Evolutionary conservation across 1,140 invertebrate genomes (phyloP).

Genomic region (Helicoverpa armigera): DNA sequence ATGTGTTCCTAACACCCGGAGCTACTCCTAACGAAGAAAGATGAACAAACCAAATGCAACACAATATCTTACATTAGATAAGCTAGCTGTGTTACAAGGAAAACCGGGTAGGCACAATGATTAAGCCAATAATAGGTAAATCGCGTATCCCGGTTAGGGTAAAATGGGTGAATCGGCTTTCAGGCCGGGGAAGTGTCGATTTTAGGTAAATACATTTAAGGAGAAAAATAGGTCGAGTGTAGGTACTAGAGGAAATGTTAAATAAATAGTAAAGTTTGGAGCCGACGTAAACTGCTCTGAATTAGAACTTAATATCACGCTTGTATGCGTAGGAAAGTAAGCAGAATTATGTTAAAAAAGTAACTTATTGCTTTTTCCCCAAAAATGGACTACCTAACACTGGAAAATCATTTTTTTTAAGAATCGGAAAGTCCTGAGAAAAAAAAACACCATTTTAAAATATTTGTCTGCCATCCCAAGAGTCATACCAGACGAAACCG

Average conservation of each 20-base stretch:
- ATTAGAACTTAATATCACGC: no score
- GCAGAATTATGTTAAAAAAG: no score
- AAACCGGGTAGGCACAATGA: conserved; percentile 17
- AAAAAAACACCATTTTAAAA: no score
- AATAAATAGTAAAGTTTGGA: background rate
- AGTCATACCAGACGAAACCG: no score
- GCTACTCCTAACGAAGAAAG: background rate
- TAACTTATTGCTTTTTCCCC: no score
- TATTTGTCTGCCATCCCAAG: no score
- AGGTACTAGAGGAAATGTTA: background rate
- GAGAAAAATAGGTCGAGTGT: conserved; percentile 8
- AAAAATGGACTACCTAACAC: no score
- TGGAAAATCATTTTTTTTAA: no score
- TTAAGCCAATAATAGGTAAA: conserved; percentile 46
- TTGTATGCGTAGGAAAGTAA: no score
- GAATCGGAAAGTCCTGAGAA: no score
- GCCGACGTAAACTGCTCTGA: no score
- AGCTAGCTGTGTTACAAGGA: conserved; percentile 7
- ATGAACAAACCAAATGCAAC: conserved; percentile 19
- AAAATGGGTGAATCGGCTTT: conserved; percentile 46
- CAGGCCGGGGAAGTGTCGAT: conserved; percentile 23
- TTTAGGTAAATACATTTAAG: conserved; percentile 42
- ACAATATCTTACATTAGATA: conserved; percentile 24
- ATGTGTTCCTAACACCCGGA: background rate
- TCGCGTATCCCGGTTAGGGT: conserved; percentile 28